Conservation (phyloP, 2,113 vertebrate species). For the Callipepla californica region DNA sequence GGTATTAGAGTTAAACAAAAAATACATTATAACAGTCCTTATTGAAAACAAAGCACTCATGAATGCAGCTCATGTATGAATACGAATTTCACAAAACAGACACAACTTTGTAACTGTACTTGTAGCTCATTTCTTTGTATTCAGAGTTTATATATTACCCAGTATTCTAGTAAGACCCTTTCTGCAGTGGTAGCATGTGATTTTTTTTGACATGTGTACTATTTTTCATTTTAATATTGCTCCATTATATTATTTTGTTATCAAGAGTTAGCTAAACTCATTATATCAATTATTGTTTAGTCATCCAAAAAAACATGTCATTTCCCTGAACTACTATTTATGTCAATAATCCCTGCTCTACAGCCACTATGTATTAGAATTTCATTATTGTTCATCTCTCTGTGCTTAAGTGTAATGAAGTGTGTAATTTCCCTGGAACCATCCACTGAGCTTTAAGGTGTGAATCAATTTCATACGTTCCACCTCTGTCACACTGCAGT, state of each 20-base stretch:
- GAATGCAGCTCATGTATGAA: fast-evolving
- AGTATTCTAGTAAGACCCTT: neutral
- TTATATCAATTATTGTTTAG: neutral
- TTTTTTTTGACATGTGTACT: neutral
- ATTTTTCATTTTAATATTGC: neutral
- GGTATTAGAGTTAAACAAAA: neutral
- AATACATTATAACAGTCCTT: neutral
- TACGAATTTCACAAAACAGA: neutral
- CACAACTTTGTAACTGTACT: neutral
- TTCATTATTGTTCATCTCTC: constrained; percentile 8
- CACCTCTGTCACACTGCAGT: neutral
- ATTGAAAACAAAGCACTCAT: neutral
- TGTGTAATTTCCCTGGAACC: constrained; percentile 42
- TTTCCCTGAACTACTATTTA: neutral
- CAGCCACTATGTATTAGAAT: neutral
- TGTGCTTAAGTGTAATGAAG: constrained; percentile 31
- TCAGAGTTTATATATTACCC: neutral
- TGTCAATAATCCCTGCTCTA: neutral
- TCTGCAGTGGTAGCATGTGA: neutral
- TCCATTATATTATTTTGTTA: neutral
- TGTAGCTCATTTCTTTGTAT: neutral
- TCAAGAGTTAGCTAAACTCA: neutral
- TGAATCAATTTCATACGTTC: constrained; percentile 42
- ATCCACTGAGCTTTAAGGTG: constrained; percentile 6
- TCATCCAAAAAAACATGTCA: neutral